Evolutionary conservation across 1,140 invertebrate species (phyloP).

Genomic region (Drosophila kepulauana): DNA sequence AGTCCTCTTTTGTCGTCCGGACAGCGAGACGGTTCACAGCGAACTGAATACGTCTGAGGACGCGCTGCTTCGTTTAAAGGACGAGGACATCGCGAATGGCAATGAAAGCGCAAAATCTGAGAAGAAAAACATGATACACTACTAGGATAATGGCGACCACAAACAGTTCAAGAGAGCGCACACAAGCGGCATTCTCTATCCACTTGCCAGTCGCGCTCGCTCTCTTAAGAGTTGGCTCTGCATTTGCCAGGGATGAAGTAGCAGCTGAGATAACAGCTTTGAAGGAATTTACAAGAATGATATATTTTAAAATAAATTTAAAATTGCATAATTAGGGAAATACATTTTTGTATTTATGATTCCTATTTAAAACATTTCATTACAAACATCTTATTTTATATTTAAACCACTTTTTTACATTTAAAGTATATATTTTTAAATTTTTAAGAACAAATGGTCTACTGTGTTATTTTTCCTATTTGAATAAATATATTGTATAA

Average conservation of each 20-base stretch:
- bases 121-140: conserved; percentile 59
- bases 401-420: too few species aligned
- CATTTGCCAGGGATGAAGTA: conserved; percentile 23
- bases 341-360: too few species aligned
- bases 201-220: too few species aligned
- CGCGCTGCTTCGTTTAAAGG: conserved; percentile 64
- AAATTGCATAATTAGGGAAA: too few species aligned
- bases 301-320: too few species aligned
- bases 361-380: too few species aligned
- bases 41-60: conserved; percentile 62
- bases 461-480: too few species aligned
- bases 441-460: too few species aligned
- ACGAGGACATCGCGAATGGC: conserved; percentile 42
- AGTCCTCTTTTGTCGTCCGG: conserved; percentile 57
- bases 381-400: too few species aligned
- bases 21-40: conserved; percentile 77
- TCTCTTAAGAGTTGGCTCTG: conserved; percentile 21
- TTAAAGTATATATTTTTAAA: too few species aligned
- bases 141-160: conserved; percentile 57
- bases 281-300: too few species aligned
- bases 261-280: background rate
- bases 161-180: conserved; percentile 50
- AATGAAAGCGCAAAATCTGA: conserved; percentile 47
- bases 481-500: too few species aligned
- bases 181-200: conserved; percentile 10